Evolutionary conservation across 2,113 vertebrate species (phyloP).

Genomic region (Oreochromis aureus): DNA sequence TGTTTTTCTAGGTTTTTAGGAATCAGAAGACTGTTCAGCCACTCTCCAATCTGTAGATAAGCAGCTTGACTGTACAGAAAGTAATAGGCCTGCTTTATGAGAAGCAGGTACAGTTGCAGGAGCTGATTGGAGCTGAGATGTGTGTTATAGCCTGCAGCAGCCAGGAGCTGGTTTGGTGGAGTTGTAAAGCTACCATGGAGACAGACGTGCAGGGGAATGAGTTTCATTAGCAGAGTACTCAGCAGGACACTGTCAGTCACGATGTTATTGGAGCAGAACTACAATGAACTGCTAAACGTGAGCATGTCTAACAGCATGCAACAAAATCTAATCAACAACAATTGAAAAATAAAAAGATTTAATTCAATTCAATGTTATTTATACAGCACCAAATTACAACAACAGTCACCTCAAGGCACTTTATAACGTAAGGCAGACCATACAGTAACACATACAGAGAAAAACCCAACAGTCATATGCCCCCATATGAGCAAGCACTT

Average conservation of each 20-base stretch:
- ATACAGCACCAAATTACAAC: accelerated
- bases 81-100: background rate
- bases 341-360: background rate
- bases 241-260: slow-evolving; percentile 43
- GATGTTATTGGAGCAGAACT: slow-evolving; percentile 33
- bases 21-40: background rate
- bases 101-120: background rate
- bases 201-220: slow-evolving; percentile 56
- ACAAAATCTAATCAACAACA: background rate
- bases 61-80: background rate
- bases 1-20: background rate
- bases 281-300: background rate
- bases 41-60: background rate
- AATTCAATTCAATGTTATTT: background rate
- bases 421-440: background rate
- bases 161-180: background rate
- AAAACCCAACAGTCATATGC: background rate
- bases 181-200: slow-evolving; percentile 42
- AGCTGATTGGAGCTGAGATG: slow-evolving; percentile 5
- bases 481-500: accelerated
- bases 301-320: background rate
- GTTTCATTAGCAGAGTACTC: slow-evolving; percentile 54
- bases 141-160: background rate
- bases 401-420: accelerated
- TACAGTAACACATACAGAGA: background rate